These are phyloP conservation scores for Speoplatyrhinus poulsoni DNA, from an alignment of 2,113 vertebrate genomes.

Conservation along the genomic window DNA sequence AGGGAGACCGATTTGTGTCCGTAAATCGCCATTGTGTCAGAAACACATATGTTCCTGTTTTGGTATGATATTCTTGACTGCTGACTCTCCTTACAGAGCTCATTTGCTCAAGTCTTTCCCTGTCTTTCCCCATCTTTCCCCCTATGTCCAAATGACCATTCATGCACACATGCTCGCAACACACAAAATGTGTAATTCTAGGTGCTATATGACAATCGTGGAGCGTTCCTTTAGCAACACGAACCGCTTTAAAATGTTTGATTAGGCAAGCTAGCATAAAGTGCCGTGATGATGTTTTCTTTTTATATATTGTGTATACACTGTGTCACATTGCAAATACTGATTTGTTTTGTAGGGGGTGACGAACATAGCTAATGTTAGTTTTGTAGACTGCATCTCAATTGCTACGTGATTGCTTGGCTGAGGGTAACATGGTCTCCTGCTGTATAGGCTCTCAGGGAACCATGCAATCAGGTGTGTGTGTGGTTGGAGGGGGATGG, in stretches of 20 bases:
- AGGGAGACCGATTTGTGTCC: too few relatives aligned
- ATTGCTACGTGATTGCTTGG: conserved; percentile 55
- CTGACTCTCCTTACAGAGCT: too few relatives aligned
- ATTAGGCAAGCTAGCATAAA: background rate
- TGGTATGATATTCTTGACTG: too few relatives aligned
- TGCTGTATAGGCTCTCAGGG: conserved; percentile 22
- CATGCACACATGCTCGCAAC: background rate
- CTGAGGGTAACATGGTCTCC: conserved; percentile 14
- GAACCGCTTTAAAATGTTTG: background rate
- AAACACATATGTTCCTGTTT: too few relatives aligned
- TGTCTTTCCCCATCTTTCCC: too few relatives aligned
- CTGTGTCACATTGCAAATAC: conserved; percentile 31
- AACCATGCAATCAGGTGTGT: conserved; percentile 32
- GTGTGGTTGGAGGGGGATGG: background rate
- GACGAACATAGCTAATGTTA: conserved; percentile 43
- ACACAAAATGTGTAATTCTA: background rate
- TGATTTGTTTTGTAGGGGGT: conserved; percentile 37
- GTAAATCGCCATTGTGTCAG: too few relatives aligned
- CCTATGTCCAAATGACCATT: background rate
- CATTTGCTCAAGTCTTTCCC: too few relatives aligned
- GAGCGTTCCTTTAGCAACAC: too few relatives aligned
- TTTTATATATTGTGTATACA: conserved; percentile 9
- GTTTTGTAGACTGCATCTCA: conserved; percentile 41
- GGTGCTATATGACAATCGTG: background rate
- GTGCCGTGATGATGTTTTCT: background rate